Percentiles rank a stretch among this genome's conserved stretches.
phyloP scores from a whole-genome alignment of 2,113 vertebrate genomes.

The Sylvietta virens region DNA sequence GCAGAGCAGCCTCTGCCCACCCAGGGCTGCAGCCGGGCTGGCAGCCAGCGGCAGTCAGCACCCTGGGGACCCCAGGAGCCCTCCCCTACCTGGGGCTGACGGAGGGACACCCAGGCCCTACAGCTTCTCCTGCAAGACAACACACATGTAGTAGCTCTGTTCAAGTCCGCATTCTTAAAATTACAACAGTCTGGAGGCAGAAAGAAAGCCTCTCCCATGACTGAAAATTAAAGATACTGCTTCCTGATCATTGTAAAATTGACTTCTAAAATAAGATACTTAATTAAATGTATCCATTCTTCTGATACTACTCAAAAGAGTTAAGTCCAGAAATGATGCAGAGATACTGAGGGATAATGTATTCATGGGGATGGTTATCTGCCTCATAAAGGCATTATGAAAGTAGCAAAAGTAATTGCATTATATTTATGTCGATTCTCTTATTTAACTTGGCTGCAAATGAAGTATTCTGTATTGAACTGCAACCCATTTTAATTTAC shows the following conservation, averaged over 20 bases:
- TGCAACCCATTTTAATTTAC: slow-evolving; percentile 63
- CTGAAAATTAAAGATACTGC: slow-evolving; percentile 34
- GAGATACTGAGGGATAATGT: slow-evolving; percentile 22
- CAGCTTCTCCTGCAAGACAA: not conserved
- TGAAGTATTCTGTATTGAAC: slow-evolving; percentile 62
- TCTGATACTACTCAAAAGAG: slow-evolving; percentile 42
- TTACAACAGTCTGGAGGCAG: not conserved
- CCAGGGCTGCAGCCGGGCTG: not conserved
- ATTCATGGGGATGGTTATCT: slow-evolving; percentile 57
- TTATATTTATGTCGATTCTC: slow-evolving; percentile 66
- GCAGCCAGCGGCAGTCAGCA: not conserved
- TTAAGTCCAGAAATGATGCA: slow-evolving; percentile 40
- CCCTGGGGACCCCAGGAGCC: accelerated
- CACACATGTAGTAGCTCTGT: not conserved
- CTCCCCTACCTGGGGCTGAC: not conserved
- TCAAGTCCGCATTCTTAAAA: not conserved
- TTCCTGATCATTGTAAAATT: slow-evolving; percentile 26
- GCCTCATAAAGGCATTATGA: slow-evolving; percentile 45
- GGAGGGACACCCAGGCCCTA: not conserved
- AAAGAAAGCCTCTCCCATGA: not conserved
- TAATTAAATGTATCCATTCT: slow-evolving; percentile 58
- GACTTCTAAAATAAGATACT: slow-evolving; percentile 55
- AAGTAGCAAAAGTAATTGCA: slow-evolving; percentile 55
- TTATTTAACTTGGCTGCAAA: slow-evolving; percentile 64
- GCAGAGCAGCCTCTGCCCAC: not conserved